Base-by-base conservation (phyloP, 2,797 vertebrate genomes). In the Gallinago solitaria region DNA sequence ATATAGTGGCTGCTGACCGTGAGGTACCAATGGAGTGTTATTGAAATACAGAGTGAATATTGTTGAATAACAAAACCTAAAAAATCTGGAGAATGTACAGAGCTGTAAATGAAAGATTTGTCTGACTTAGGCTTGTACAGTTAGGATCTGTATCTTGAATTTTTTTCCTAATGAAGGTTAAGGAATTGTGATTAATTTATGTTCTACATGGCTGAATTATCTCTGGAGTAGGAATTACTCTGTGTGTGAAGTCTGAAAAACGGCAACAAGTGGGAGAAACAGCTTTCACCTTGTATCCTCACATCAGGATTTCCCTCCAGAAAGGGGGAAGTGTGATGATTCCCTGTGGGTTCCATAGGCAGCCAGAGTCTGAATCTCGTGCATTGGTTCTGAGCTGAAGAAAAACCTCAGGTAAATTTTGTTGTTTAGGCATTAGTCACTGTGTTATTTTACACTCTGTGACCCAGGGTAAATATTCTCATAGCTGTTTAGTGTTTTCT, bases 131-230 rank as follows among this genome's bases (percentile, higher is more conserved):
- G 37, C 3, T 13, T 74, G 28, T 12, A 28, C 16, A 50, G 30
- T 68, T 64, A 64, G 11, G 77, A 32, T 32, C 9, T 28, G 6
- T 18, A 41, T 27, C 33, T 67, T 2, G 0, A n/a, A 20, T 16
- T 28, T 70, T 43, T 56, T 90, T 23, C 32, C 15, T 43, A 25
- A 43, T 1, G 3, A 48, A 73, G 1, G 11, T 30, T 51, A 78
- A 33, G 6, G 7, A 69, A 17, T 19, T 21, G 10, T 2, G 3
- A 3, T 2, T 9, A 23, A 18, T 51, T 77, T 3, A 9, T 11
- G 7, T 23, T 8, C 11, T 43, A 16, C 1, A 2, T 2, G 24
- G 33, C 9, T 65, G 57, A 83, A 28, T 51, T 59, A 21, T 5
- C 4, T 23, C 25, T 51, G 30, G 17, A 76, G 17, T 14, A 53